Conservation (phyloP, 2,888 invertebrate genomes). For the Calliopum simillimum region DNA sequence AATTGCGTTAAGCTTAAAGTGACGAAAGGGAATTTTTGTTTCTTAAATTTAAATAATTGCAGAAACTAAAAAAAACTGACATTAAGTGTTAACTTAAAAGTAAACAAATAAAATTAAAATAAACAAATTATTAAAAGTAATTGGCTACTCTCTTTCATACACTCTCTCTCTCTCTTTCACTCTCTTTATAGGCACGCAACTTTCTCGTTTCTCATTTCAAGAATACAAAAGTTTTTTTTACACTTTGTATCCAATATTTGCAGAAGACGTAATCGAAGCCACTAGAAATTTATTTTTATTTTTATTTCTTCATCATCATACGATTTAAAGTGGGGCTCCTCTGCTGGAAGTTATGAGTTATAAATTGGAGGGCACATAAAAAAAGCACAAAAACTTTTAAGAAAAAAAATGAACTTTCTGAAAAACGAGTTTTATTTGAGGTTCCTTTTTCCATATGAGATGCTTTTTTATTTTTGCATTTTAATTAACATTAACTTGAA, state of each 20-base stretch:
- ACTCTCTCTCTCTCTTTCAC: neutral
- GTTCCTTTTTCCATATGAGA: neutral
- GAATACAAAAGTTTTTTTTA: neutral
- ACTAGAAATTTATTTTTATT: slow-evolving; percentile 16
- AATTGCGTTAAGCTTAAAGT: neutral
- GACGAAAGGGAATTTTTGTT: neutral
- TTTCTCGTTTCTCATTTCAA: neutral
- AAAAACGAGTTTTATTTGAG: slow-evolving; percentile 18
- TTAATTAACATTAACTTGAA: too few relatives aligned
- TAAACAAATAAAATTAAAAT: neutral
- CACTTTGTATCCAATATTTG: neutral
- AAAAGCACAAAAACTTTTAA: too few relatives aligned
- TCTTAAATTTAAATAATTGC: neutral
- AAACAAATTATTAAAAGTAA: neutral
- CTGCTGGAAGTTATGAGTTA: neutral
- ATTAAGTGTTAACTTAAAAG: neutral
- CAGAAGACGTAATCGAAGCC: slow-evolving; percentile 16
- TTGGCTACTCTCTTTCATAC: neutral
- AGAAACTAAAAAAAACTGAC: neutral
- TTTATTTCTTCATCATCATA: neutral
- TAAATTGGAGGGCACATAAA: slow-evolving; percentile 1
- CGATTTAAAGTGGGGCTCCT: slow-evolving; percentile 9
- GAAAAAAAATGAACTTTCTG: neutral
- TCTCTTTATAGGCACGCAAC: neutral
- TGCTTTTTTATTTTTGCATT: neutral